phyloP scores from a whole-genome alignment of 2,797 vertebrate genomes.

The Eulemur coronatus region DNA sequence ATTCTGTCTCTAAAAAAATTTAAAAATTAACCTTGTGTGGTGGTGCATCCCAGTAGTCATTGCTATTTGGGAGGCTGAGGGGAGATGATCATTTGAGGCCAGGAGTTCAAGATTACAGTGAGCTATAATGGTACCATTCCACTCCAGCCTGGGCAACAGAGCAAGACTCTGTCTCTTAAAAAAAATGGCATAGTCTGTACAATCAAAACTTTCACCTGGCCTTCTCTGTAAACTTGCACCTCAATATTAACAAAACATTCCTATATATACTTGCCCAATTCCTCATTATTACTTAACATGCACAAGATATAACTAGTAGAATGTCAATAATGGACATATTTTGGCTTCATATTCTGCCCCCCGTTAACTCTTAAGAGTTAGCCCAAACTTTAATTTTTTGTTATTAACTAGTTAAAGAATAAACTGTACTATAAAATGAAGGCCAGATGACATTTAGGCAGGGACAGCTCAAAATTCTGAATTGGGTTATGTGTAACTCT shows the following conservation, averaged over 20 bases:
- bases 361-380: background rate
- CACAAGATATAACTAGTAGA: background rate
- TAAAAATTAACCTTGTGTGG: background rate
- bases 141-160: background rate
- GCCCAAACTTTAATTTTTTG: background rate
- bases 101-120: background rate
- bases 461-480: background rate
- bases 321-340: background rate
- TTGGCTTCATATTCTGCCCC: background rate
- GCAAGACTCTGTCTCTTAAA: background rate
- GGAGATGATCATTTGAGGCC: background rate
- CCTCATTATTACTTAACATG: conserved; percentile 12
- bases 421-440: conserved; percentile 4
- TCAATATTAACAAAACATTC: background rate
- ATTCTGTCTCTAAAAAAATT: background rate
- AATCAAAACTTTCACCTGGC: background rate
- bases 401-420: background rate
- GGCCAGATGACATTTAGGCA: background rate
- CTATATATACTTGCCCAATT: background rate
- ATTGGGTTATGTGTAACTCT: background rate
- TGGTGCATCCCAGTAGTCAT: background rate
- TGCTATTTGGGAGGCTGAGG: background rate
- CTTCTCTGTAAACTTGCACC: background rate
- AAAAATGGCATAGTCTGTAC: background rate
- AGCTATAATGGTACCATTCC: background rate